Evolutionary conservation across 1,140 invertebrate genomes (phyloP).

Genomic region (Lepidostoma basale): DNA sequence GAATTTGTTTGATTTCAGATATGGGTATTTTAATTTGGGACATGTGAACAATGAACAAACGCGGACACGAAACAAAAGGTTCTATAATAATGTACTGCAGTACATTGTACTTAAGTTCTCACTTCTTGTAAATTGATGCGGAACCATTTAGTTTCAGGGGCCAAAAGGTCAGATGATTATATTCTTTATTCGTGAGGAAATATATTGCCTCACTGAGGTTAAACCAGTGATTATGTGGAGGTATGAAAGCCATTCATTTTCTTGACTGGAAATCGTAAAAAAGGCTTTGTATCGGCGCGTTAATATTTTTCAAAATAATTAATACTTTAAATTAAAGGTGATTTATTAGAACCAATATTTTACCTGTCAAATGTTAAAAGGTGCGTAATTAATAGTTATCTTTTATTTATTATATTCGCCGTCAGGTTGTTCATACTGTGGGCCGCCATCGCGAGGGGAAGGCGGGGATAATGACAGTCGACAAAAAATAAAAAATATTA

Average conservation of each 20-base stretch:
- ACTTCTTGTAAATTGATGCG: too few relatives aligned
- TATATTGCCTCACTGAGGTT: not conserved
- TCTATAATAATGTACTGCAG: not conserved
- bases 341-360: constrained; percentile 43
- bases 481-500: too few relatives aligned
- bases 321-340: constrained; percentile 41
- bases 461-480: not conserved
- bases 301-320: constrained; percentile 43
- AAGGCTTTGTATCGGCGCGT: constrained; percentile 15
- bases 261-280: constrained; percentile 23
- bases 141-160: too few relatives aligned
- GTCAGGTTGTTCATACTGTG: constrained; percentile 4
- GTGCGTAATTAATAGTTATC: constrained; percentile 40
- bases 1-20: not conserved
- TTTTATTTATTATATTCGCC: constrained; percentile 38
- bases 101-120: too few relatives aligned
- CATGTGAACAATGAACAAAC: not conserved
- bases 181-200: too few relatives aligned
- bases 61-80: not conserved
- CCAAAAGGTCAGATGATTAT: too few relatives aligned
- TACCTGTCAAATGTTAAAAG: constrained; percentile 36
- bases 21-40: not conserved
- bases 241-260: constrained; percentile 32
- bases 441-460: not conserved
- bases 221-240: constrained; percentile 17